Conservation (phyloP, 2,888 invertebrate species). For the Melieria picta region DNA sequence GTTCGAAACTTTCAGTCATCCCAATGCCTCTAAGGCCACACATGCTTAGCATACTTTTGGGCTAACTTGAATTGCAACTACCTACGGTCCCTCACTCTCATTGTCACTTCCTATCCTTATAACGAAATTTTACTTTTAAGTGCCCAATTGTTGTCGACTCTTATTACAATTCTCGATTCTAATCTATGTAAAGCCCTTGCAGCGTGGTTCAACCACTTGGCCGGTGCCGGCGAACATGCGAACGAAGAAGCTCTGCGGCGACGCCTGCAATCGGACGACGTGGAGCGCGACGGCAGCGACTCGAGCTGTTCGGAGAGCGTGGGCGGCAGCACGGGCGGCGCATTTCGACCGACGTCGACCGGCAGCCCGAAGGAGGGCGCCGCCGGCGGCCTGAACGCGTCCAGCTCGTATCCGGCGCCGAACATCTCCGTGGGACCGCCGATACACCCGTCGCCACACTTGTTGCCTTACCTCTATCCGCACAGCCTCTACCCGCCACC, state of each 20-base stretch:
- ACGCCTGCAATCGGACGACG: slow-evolving; percentile 72
- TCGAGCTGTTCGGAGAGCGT: slow-evolving; percentile 78
- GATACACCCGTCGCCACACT: slow-evolving; percentile 87
- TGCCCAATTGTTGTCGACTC: too few species aligned
- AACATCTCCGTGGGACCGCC: slow-evolving; percentile 95
- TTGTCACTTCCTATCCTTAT: too few species aligned
- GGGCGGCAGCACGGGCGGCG: slow-evolving; percentile 66
- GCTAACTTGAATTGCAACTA: too few species aligned
- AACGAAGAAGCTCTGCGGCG: slow-evolving; percentile 66
- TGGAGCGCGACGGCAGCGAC: slow-evolving; percentile 75
- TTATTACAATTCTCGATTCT: slow-evolving; percentile 36
- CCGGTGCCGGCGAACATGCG: slow-evolving; percentile 69
- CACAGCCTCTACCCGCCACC: slow-evolving; percentile 87
- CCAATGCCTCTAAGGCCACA: too few species aligned
- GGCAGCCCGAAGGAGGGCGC: slow-evolving; percentile 69
- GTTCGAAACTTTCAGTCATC: too few species aligned
- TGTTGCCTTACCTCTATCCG: slow-evolving; percentile 92
- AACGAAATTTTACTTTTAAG: too few species aligned
- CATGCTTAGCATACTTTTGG: too few species aligned
- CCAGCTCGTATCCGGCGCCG: slow-evolving; percentile 79
- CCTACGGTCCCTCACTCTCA: too few species aligned
- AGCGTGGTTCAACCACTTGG: slow-evolving; percentile 75
- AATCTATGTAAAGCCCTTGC: slow-evolving; percentile 64
- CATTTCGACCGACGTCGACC: slow-evolving; percentile 67
- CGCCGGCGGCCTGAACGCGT: slow-evolving; percentile 53